Evolutionary conservation across 2,113 vertebrate genomes (phyloP), one percentile per base, ranked within the genome.

Genomic region (Beaufortia kweichowensis): DNA sequence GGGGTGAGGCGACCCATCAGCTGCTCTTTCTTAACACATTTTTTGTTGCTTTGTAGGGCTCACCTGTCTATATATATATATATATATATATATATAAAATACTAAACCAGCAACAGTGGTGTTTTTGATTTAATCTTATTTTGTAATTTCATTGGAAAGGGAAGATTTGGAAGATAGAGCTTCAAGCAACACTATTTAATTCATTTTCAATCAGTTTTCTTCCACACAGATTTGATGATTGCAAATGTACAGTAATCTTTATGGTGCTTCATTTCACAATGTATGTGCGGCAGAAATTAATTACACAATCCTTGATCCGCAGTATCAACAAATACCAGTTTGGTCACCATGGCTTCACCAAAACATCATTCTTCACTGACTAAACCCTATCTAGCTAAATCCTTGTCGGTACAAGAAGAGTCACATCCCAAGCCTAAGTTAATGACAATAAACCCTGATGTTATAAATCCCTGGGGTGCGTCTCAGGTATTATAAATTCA

Each of bases 331-430:
- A n/a, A 50, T 29, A 31, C 1, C 17, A 31, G 3, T 29, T 4
- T 31, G 1, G 10, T 68, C 21, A 28, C 19, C 19, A 53, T 33
- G 41, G 10, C 29, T 53, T 68, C 26, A 15, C 15, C 31, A 67
- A 64, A 68, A 31, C 11, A 21, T 26, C 15, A 6, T 4, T 11
- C 35, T 26, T 67, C 64, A n/a, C 1, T 68, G 46, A 68, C 46
- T 31, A 68, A 68, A 50, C n/a, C 17, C 7, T 46, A 65, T 12
- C 14, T 66, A 46, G 39, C 63, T 46, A 43, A 46, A 66, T 66
- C 14, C 7, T 14, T 68, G 9, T 29, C 26, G 48, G 48, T 2
- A 31, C 43, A 68, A 50, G n/a, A n/a, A n/a, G 41, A 48, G 64
- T 67, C 17, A 67, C 46, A 41, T 65, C 14, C 39, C 39, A 33